Evolutionary conservation across 1,140 invertebrate genomes (phyloP), one percentile per base, ranked within the genome.

Genomic region (Cotesia typhae): DNA sequence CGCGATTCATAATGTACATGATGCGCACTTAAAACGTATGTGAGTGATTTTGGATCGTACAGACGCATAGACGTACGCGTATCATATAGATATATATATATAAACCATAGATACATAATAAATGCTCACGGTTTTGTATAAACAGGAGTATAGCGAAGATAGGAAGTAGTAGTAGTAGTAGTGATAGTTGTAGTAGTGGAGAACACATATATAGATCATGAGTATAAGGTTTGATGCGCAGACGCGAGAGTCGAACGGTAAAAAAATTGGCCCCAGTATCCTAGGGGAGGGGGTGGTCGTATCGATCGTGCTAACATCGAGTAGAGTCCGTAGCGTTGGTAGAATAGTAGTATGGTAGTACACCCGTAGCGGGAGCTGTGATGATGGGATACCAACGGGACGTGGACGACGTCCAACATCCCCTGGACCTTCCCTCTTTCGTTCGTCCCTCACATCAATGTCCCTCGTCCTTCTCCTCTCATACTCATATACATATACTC

Each of bases 251-350:
- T 79, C 79, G 80, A 80, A 81, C 73, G 77, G 78, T 77, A 86
- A 85, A 86, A 86, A 75, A 86, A 84, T 86, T 83, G 84, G 84
- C 80, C 78, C 41, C 78, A 79, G 79, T 80, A 74, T 20, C 61
- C 61, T 67, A 36, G 47, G 59, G 68, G 55, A 9, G 55, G 76
- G 57, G 79, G 78, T 80, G 81, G 75, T 75, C 80, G 83, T 86
- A 86, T 86, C 85, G 85, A 86, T 86, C 85, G 82, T 78, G 74
- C 78, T 76, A 80, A 81, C 82, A 83, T 81, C 77, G 77, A 77
- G 28, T 28, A 28, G 3, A 28, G 76, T 82, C 79, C 82, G 78
- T 79, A 67, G 74, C 70, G 72, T 70, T 63, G 73, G 76, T 28
- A 3, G 28, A 28, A 28, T 28, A 28, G 28, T 28, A 28, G 28